Base-by-base conservation (phyloP, 64 coral and sea anemone species). In the Montipora capricornis region DNA sequence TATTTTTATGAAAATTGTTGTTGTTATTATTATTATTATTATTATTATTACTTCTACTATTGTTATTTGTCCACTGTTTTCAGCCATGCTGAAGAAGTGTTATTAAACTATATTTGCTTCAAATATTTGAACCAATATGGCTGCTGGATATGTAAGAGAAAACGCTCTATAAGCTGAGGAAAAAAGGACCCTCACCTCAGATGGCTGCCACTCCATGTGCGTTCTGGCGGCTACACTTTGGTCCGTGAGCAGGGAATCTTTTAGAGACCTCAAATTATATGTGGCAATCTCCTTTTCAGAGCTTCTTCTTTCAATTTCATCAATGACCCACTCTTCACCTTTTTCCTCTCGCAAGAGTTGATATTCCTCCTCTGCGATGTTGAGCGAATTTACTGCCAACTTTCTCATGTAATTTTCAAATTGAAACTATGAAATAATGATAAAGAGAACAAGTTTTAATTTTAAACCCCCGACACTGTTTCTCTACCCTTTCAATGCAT, bases 141-240 rank as follows among this genome's bases (percentile, higher is more conserved):
- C 1, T 37, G 37, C 37, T 37, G 37, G 37, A 37, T 37, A 37
- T 37, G 1, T 37, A 37, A 37, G 37, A 2, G 37, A 37, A 37
- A 37, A 37, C 37, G 37, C 37, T 37, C 37, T 37, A 2, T 2
- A 37, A 37, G 37, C 1, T 37, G 37, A 37, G 1, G 1, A 57
- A 57, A 2, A 57, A 57, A 6, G 0, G 53, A 0, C 13, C 9
- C 24, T 14, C 70, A 91, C 89, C 48, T 74, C 20, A 50, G 89
- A 8, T 8, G 89, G 89, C 51, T 91, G 77, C 89, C 89, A 91
- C 49, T 64, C 78, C 11, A 48, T 3, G 3, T 82, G 78, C 1
- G 60, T 81, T 6, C 49, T 80, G 48, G 15, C 50, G 22, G 89
- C 77, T 46, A 82, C 80, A 2, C 2, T 49, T 45, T 73, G 61